These are phyloP conservation scores for Spea bombifrons DNA, from an alignment of 2,113 vertebrate genomes.

Conservation along the genomic window DNA sequence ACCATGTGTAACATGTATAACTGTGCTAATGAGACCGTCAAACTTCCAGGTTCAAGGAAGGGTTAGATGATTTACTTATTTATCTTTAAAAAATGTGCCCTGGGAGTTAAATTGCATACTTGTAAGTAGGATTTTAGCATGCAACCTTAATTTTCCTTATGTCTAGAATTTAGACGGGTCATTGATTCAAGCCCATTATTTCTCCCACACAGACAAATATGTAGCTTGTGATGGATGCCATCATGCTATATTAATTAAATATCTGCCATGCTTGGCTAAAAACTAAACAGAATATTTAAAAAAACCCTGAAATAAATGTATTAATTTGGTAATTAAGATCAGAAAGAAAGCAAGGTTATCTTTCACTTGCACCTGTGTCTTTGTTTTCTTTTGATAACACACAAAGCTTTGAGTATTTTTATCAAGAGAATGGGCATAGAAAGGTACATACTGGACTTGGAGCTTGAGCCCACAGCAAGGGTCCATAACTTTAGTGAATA, in stretches of 20 bases:
- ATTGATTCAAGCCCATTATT: background rate
- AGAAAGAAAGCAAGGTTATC: background rate
- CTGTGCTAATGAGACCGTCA: no score
- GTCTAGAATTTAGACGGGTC: no score
- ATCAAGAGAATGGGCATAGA: background rate
- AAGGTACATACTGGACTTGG: no score
- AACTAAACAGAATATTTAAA: conserved; percentile 6
- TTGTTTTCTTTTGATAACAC: conserved; percentile 22
- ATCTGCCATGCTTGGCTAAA: background rate
- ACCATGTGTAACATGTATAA: no score
- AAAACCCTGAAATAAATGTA: no score
- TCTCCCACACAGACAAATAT: conserved; percentile 5
- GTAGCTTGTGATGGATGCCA: background rate
- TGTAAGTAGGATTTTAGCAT: no score
- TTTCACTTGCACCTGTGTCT: conserved; percentile 21
- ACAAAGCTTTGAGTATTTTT: background rate
- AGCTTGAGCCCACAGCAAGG: background rate
- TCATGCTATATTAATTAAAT: conserved; percentile 16
- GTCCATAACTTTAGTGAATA: no score
- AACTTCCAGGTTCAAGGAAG: no score
- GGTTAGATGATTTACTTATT: no score
- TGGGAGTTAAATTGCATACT: no score
- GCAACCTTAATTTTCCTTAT: no score
- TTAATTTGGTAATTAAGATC: background rate
- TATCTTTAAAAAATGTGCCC: no score